Percentiles rank a stretch among this genome's conserved stretches.
Evolutionary conservation across 2,888 invertebrate species (phyloP).

Genomic region (Hemaris fuciformis): DNA sequence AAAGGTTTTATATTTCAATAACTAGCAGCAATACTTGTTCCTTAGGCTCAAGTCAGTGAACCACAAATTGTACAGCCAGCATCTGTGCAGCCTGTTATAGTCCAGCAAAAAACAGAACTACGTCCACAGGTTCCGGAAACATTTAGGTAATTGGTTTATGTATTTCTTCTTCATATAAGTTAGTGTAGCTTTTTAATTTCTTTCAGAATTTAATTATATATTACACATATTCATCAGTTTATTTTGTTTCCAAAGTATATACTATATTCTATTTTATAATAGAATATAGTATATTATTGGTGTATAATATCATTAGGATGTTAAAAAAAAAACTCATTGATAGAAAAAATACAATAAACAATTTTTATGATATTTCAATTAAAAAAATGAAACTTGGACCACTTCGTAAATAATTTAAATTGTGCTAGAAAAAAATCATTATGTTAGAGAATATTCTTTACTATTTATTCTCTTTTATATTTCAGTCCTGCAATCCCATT

Average conservation of each 20-base stretch:
- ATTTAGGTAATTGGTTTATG: constrained; percentile 50
- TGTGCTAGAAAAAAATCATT: neutral
- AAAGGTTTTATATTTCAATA: neutral
- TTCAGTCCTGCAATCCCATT: constrained; percentile 77
- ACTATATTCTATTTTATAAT: no score
- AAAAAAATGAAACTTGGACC: no score
- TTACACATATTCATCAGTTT: no score
- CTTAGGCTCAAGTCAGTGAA: neutral
- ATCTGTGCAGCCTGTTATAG: constrained; percentile 47
- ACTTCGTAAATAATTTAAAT: neutral
- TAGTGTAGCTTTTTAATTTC: neutral
- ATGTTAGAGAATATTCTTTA: neutral
- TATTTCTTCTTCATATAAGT: neutral
- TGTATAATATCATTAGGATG: no score
- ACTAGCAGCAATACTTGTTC: neutral
- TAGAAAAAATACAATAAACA: no score
- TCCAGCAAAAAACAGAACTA: constrained; percentile 39
- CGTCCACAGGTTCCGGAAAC: constrained; percentile 46
- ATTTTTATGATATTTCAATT: no score
- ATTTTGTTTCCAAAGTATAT: no score
- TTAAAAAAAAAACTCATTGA: no score
- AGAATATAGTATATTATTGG: no score
- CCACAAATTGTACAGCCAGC: constrained; percentile 18
- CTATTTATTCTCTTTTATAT: neutral
- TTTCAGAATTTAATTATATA: no score